These are phyloP conservation scores for Trematomus loennbergii DNA, from an alignment of 2,113 vertebrate species.

Conservation along the genomic window DNA sequence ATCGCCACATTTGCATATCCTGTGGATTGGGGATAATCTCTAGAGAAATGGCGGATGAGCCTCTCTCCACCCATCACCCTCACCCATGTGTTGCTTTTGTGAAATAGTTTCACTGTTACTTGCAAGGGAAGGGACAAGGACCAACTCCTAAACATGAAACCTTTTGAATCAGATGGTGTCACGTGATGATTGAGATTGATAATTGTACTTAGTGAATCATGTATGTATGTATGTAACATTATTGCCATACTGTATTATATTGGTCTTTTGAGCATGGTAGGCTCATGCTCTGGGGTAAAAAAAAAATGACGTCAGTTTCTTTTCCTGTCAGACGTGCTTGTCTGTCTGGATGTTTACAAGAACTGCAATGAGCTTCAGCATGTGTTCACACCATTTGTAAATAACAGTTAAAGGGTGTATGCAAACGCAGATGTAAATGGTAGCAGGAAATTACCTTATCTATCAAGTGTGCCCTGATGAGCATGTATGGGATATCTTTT, in stretches of 20 bases:
- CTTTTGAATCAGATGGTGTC: neutral
- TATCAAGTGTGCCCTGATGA: neutral
- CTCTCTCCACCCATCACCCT: conserved; percentile 16
- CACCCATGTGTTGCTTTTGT: conserved; percentile 13
- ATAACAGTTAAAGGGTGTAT: conserved; percentile 22
- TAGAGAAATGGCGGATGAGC: conserved; percentile 22
- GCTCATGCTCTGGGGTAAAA: neutral
- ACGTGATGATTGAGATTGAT: neutral
- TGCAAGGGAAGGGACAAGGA: neutral
- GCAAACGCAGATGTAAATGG: conserved; percentile 21
- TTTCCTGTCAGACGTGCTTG: conserved; percentile 27
- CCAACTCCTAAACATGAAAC: neutral
- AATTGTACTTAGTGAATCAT: neutral
- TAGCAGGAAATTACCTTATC: neutral
- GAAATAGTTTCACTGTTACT: neutral
- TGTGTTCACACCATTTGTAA: conserved; percentile 32
- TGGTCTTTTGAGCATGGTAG: neutral
- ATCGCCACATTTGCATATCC: conserved; percentile 49
- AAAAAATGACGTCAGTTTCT: conserved; percentile 20
- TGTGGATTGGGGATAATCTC: conserved; percentile 62
- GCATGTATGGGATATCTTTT: neutral
- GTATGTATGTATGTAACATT: too few species aligned
- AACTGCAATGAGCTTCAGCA: conserved; percentile 3
- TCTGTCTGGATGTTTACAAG: conserved; percentile 21
- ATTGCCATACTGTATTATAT: too few species aligned